phyloP scores from a whole-genome alignment of 2,888 invertebrate species.

The Lepas anatifera region DNA sequence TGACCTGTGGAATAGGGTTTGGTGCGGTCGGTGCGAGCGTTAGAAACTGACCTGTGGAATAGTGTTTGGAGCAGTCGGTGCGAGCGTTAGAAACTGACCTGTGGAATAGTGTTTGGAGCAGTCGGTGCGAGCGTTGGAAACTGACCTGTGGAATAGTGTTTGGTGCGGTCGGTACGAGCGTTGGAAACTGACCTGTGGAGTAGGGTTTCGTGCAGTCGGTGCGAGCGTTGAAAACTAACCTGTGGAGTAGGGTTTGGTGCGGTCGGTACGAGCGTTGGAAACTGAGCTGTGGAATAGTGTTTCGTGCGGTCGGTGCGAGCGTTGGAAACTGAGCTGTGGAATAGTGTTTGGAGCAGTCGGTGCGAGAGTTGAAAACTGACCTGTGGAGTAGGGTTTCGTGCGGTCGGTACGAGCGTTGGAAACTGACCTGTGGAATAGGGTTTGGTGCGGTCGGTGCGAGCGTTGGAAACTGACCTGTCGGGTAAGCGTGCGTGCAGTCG shows the following conservation, averaged over 20 bases:
- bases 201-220: constrained; percentile 24
- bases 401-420: not conserved
- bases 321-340: not conserved
- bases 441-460: constrained; percentile 54
- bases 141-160: not conserved
- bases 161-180: not conserved
- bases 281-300: no score
- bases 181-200: not conserved
- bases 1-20: no score
- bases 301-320: no score
- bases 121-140: not conserved
- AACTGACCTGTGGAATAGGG: constrained; percentile 71
- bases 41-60: no score
- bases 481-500: constrained; percentile 84
- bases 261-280: no score
- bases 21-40: no score
- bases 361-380: constrained; percentile 52
- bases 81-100: no score
- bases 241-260: constrained; percentile 73
- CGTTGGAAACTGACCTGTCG: constrained; percentile 50
- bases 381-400: not conserved
- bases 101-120: no score
- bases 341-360: constrained; percentile 51
- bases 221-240: no score
- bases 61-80: no score